Evolutionary conservation across 2,888 invertebrate species (phyloP), one percentile per base, ranked within the genome.

Genomic region (Drymonia ruficornis): DNA sequence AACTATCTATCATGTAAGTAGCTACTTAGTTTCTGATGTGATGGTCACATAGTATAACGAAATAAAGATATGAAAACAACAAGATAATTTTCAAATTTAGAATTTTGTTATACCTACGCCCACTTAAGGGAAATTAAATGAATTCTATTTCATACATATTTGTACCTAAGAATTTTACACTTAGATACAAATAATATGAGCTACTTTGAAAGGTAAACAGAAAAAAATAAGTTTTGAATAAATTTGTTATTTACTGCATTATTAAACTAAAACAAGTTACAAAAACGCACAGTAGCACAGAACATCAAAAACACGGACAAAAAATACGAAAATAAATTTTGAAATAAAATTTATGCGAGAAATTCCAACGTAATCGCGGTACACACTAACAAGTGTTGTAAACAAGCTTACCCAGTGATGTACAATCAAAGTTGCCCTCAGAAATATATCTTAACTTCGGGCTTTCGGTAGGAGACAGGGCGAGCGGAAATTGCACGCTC

Each of bases 401-500:
- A 84, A 85, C 81, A 81, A 77, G 73, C 53, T 65, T 57, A 55
- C 40, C 45, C 62, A 71, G 73, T 81, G 82, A 81, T 76, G 78
- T 77, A 82, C 81, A 86, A 81, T 83, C 83, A 81, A 87, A 86
- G 80, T 86, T 84, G 62, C 71, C 67, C 76, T 52, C 44, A 49
- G 44, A 52, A 57, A 63, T 63, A 60, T 40, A 53, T 58, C 58
- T 63, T 44, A 45, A 45, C 23, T 48, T n/a, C 9, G 15, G 51
- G 50, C 57, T 65, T 70, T 64, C 40, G 49, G 58, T 46, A 49
- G 52, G 57, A 69, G 62, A 56, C 70, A 65, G 64, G 62, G 72
- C 54, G 67, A 49, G 72, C 81, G 84, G 84, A 89, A 87, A 89
- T 88, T 87, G 81, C 81, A 68, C 68, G 84, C 84, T 84, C 63